Percentiles rank a stretch among this genome's conserved stretches.
phyloP scores from a whole-genome alignment of 2,797 vertebrate species.

The Mormyrus hasselquistii region DNA sequence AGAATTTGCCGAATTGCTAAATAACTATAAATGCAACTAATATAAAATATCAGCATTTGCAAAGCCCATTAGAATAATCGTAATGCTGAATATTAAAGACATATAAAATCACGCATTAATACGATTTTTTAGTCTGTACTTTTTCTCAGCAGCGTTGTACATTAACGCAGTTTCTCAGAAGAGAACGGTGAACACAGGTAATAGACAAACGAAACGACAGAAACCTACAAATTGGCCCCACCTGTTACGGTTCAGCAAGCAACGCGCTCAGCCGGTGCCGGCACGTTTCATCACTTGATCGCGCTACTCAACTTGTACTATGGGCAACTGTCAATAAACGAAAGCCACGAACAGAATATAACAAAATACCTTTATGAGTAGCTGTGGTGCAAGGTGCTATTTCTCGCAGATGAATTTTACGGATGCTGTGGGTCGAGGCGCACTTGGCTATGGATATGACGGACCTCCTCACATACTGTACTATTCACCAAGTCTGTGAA shows the following conservation, averaged over 20 bases:
- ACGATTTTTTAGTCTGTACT: not conserved
- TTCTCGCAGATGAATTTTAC: constrained; percentile 23
- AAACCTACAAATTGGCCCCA: not conserved
- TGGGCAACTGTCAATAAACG: constrained; percentile 17
- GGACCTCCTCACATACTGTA: constrained; percentile 10
- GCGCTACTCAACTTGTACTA: not conserved
- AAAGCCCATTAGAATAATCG: not conserved
- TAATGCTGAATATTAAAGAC: not conserved
- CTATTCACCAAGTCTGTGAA: constrained; percentile 24
- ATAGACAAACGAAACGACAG: not conserved
- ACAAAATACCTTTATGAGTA: constrained; percentile 28
- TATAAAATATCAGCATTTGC: not conserved
- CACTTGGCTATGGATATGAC: constrained; percentile 16
- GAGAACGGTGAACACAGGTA: not conserved
- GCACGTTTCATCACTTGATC: not conserved
- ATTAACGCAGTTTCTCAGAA: not conserved
- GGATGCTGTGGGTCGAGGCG: constrained; percentile 19
- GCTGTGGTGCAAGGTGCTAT: constrained; percentile 20
- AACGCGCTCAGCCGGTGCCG: constrained; percentile 6
- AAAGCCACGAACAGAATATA: constrained; percentile 30
- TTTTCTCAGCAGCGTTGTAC: not conserved
- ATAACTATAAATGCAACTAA: not conserved
- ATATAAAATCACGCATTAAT: not conserved
- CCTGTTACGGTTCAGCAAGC: not conserved
- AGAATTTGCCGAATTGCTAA: not conserved